phyloP scores from a whole-genome alignment of 2,888 invertebrate genomes.

The Dendrolimus pini region DNA sequence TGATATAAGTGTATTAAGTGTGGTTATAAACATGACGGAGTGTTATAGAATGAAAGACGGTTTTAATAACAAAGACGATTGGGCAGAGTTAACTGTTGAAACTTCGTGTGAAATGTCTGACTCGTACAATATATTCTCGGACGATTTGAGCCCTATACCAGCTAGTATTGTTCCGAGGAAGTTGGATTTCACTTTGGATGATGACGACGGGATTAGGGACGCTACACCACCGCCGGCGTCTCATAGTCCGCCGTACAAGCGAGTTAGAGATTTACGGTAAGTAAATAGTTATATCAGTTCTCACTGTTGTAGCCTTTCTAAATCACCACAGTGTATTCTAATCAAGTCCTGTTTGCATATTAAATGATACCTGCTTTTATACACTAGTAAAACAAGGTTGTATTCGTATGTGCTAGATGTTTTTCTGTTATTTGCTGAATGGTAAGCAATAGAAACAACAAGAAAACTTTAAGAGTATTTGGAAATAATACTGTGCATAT shows the following conservation, averaged over 20 bases:
- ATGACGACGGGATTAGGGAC: conserved; percentile 58
- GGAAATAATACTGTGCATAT: no score
- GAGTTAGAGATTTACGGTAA: conserved; percentile 76
- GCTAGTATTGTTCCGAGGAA: conserved; percentile 75
- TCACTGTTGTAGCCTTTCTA: no score
- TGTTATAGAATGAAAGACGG: conserved; percentile 65
- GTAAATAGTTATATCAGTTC: conserved; percentile 11
- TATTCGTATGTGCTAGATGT: no score
- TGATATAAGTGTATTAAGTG: conserved; percentile 46
- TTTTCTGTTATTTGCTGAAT: no score
- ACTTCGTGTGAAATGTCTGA: conserved; percentile 80
- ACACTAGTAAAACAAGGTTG: no score
- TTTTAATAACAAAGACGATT: conserved; percentile 51
- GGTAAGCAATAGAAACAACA: no score
- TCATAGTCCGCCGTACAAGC: conserved; percentile 75
- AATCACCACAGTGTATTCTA: no score
- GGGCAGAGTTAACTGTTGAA: conserved; percentile 76
- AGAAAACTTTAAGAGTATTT: no score
- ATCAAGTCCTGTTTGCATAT: no score
- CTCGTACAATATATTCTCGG: conserved; percentile 76
- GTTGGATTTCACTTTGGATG: conserved; percentile 72
- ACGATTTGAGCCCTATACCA: conserved; percentile 76
- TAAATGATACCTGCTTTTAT: no score
- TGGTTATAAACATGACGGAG: conserved; percentile 57
- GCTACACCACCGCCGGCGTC: conserved; percentile 46